Base-by-base conservation (phyloP, 2,113 vertebrate species). In the Clinocottus analis region DNA sequence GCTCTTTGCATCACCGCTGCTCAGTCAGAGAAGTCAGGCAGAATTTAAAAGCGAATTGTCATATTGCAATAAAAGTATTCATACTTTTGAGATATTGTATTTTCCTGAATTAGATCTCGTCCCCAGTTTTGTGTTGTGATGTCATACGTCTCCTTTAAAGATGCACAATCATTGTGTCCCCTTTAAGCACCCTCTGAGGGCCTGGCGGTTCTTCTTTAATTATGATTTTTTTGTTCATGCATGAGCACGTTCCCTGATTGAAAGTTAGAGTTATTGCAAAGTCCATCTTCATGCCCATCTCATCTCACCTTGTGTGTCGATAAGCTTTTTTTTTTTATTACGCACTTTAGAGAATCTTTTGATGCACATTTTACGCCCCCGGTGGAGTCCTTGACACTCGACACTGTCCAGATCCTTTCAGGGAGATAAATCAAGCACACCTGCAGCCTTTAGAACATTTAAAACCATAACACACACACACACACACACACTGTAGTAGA, bases 291-390 rank as follows among this genome's bases (percentile, higher is more conserved):
- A 43, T 45, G 13, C 39, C 39, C 35, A 78, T 80, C 11, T 74
- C 35, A 37, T 37, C 11, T 74, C 19, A 1, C 58, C 51, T 19
- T 7, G 9, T 39, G 2, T 21, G 72, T 65, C 53, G 35, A 82
- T 67, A 66, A 82, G 63, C 53, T 82, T 87, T 39, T 39, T 39
- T 37, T 37, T 37, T 9, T 37, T 61, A 80, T 82, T 72, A 82
- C 68, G 61, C 41, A 64, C 55, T 68, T 64, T 27, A 45, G 53
- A 72, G 45, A 77, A 77, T 64, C 61, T 60, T 80, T 82, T 78
- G 72, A 89, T 73, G 43, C 71, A 68, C 70, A 62, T 68, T 74
- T 79, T 75, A 83, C 69, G 51, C 53, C 68, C 17, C 67, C 11
- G 37, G 33, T 29, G 27, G 62, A 86, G 68, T 72, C 80, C 65